A percentile compares a stretch with the other conserved stretches of the same genome.
phyloP scores from a whole-genome alignment of 2,888 invertebrate species.

The Nowickia ferox region DNA sequence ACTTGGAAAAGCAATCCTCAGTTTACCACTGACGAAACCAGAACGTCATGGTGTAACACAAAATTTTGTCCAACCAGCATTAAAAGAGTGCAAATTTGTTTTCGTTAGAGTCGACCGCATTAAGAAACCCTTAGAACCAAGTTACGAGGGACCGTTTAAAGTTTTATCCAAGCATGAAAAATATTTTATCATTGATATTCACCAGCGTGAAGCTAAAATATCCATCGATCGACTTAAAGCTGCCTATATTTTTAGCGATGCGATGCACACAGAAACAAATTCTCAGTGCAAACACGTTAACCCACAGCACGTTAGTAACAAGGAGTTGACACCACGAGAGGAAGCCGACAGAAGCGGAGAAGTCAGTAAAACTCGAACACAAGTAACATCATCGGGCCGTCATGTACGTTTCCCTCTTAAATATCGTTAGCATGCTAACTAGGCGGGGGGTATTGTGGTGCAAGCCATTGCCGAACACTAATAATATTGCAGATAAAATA shows the following conservation, averaged over 20 bases:
- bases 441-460: no score
- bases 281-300: background rate
- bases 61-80: conserved; percentile 4
- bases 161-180: background rate
- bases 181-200: background rate
- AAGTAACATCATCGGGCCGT: conserved; percentile 7
- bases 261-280: background rate
- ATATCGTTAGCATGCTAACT: conserved; percentile 23
- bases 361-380: background rate
- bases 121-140: background rate
- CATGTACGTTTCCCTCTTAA: background rate
- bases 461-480: no score
- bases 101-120: background rate
- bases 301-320: background rate
- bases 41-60: background rate
- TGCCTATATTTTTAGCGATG: background rate
- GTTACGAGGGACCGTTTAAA: background rate
- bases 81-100: background rate
- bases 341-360: background rate
- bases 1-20: no score
- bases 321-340: no score
- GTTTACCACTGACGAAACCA: no score
- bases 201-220: background rate
- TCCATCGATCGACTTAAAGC: background rate
- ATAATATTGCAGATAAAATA: no score